Conservation (phyloP, 2,797 vertebrate species). For the Enoplosus armatus region DNA sequence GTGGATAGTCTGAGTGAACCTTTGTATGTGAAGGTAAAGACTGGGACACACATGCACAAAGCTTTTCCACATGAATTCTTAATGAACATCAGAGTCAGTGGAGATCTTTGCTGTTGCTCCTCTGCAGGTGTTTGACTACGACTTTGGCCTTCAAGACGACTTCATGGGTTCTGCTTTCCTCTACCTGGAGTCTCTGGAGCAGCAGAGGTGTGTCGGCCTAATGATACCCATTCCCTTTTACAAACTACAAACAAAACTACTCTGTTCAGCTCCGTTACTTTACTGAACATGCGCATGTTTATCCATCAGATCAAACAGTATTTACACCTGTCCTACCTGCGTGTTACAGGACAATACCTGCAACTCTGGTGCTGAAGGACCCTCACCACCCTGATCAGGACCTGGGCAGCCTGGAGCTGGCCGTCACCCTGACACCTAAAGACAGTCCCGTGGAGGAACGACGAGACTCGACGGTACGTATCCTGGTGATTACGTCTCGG, state of each 20-base stretch:
- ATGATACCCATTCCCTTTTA: not conserved
- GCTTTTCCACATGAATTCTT: not conserved
- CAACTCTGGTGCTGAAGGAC: slow-evolving; percentile 90
- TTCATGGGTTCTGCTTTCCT: slow-evolving; percentile 95
- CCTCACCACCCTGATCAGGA: slow-evolving; percentile 90
- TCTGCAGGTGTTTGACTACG: slow-evolving; percentile 95
- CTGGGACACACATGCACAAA: not conserved
- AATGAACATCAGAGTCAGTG: not conserved
- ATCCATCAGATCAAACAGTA: too few species aligned
- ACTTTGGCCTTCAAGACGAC: slow-evolving; percentile 95
- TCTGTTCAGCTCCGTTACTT: not conserved
- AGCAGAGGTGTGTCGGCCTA: slow-evolving; percentile 86
- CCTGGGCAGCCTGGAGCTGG: slow-evolving; percentile 90
- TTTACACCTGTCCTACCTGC: not conserved
- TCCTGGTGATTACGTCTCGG: not conserved
- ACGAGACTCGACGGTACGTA: slow-evolving; percentile 85
- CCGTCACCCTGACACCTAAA: slow-evolving; percentile 86
- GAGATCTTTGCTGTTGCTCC: not conserved
- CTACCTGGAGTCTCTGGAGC: slow-evolving; percentile 89
- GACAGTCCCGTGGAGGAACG: slow-evolving; percentile 81
- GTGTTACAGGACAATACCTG: slow-evolving; percentile 84
- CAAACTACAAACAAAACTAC: too few species aligned
- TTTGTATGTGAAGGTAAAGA: slow-evolving; percentile 90
- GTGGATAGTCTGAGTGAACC: slow-evolving; percentile 88
- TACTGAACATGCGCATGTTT: too few species aligned